Percentiles rank a stretch among this genome's conserved stretches.
Conservation (phyloP, 2,888 invertebrate genomes). For the Euplexia lucipara region DNA sequence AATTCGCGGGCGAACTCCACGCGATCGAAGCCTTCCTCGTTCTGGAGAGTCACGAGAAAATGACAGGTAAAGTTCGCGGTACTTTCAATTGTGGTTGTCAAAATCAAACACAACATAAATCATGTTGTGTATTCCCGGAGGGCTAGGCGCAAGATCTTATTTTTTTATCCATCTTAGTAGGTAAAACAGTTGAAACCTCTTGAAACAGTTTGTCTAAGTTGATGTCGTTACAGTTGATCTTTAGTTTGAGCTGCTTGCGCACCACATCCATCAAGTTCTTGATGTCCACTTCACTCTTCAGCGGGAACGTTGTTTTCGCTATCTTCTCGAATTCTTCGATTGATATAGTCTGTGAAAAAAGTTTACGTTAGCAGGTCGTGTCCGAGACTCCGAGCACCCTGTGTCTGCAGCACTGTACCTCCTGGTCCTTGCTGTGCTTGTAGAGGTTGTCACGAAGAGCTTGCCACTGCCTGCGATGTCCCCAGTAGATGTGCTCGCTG, state of each 20-base stretch:
- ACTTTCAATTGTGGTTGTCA: too few relatives aligned
- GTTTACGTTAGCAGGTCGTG: background rate
- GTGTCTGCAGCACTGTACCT: conserved; percentile 67
- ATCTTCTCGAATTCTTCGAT: conserved; percentile 86
- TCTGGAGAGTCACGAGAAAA: conserved; percentile 67
- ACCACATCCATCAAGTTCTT: conserved; percentile 84
- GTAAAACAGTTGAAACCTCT: too few relatives aligned
- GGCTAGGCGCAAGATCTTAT: background rate
- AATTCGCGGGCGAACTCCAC: conserved; percentile 84
- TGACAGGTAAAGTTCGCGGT: too few relatives aligned
- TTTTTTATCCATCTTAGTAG: too few relatives aligned
- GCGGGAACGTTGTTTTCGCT: conserved; percentile 80
- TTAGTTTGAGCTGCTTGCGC: conserved; percentile 86
- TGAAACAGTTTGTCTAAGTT: conserved; percentile 85
- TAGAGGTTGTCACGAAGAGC: conserved; percentile 76
- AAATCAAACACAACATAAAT: too few relatives aligned
- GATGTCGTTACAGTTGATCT: conserved; percentile 78
- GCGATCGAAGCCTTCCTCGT: conserved; percentile 88
- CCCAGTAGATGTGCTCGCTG: conserved; percentile 85
- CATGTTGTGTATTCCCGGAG: too few relatives aligned
- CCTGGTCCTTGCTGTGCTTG: conserved; percentile 67
- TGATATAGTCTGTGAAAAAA: conserved; percentile 77
- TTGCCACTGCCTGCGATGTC: conserved; percentile 80
- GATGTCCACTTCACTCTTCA: conserved; percentile 88
- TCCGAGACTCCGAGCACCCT: background rate